phyloP scores from a whole-genome alignment of 2,797 vertebrate genomes.

The Helarctos malayanus region DNA sequence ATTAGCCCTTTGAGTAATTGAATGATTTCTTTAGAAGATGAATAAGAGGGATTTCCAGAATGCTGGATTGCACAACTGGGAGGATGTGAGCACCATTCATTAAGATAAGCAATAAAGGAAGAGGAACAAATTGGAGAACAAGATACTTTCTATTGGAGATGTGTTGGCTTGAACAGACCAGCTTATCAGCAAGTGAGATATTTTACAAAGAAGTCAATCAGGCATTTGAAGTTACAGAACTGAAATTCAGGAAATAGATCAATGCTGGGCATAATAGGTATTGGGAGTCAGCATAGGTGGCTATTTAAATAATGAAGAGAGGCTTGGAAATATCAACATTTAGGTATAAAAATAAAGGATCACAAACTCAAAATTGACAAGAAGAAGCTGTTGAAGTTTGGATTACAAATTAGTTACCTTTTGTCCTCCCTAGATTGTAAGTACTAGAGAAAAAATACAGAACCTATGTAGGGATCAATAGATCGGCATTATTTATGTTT shows the following conservation, averaged over 20 bases:
- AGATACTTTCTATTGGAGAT: neutral
- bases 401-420: neutral
- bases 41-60: neutral
- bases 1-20: neutral
- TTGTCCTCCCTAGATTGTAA: neutral
- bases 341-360: neutral
- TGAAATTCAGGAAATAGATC: neutral
- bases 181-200: neutral
- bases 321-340: neutral
- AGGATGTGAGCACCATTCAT: neutral
- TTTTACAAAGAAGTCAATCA: neutral
- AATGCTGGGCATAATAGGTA: neutral
- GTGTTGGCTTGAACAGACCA: neutral
- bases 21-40: neutral
- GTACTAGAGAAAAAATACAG: neutral
- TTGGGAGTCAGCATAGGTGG: neutral
- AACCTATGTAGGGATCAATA: neutral
- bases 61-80: neutral
- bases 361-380: neutral
- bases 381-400: neutral
- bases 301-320: neutral
- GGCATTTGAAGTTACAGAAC: neutral
- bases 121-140: neutral
- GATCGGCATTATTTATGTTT: neutral
- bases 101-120: neutral